Percentiles rank a stretch among this genome's conserved stretches.
Evolutionary conservation across 2,888 invertebrate genomes (phyloP).

Genomic region (Drosophila mayaguana): DNA sequence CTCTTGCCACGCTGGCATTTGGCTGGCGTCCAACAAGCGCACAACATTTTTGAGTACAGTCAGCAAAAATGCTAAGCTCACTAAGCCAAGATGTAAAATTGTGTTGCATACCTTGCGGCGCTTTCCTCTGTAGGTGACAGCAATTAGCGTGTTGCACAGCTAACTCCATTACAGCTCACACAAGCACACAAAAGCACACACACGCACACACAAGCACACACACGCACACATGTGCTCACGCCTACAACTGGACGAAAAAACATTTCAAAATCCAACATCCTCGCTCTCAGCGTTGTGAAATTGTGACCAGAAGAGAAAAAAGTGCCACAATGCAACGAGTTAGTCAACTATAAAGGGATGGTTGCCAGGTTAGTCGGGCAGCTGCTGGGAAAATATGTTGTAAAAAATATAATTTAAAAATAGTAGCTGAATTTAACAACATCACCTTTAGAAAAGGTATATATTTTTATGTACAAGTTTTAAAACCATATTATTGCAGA

Average conservation of each 20-base stretch:
- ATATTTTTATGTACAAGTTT: background rate
- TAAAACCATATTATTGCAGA: too few relatives aligned
- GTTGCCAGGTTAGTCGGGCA: too few relatives aligned
- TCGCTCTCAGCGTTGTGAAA: background rate
- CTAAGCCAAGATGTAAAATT: slow-evolving; percentile 31
- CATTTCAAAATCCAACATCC: slow-evolving; percentile 5
- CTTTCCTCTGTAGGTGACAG: slow-evolving; percentile 32
- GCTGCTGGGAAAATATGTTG: background rate
- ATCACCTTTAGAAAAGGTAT: background rate
- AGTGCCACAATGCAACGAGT: slow-evolving; percentile 7
- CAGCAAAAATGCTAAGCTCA: slow-evolving; percentile 67
- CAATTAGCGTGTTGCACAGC: slow-evolving; percentile 52
- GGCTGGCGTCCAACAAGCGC: slow-evolving; percentile 66
- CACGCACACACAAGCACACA: slow-evolving; percentile 1
- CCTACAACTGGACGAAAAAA: slow-evolving; percentile 22
- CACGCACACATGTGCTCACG: slow-evolving; percentile 11
- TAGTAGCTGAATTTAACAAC: background rate
- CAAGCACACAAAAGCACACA: background rate
- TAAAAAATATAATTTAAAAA: background rate
- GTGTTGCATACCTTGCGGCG: slow-evolving; percentile 56
- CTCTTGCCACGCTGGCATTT: slow-evolving; percentile 46
- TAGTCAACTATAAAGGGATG: slow-evolving; percentile 13
- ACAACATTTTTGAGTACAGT: slow-evolving; percentile 73
- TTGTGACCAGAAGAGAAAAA: background rate
- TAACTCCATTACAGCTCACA: slow-evolving; percentile 24